phyloP scores from a whole-genome alignment of 2,113 vertebrate genomes.

The Agapornis roseicollis region DNA sequence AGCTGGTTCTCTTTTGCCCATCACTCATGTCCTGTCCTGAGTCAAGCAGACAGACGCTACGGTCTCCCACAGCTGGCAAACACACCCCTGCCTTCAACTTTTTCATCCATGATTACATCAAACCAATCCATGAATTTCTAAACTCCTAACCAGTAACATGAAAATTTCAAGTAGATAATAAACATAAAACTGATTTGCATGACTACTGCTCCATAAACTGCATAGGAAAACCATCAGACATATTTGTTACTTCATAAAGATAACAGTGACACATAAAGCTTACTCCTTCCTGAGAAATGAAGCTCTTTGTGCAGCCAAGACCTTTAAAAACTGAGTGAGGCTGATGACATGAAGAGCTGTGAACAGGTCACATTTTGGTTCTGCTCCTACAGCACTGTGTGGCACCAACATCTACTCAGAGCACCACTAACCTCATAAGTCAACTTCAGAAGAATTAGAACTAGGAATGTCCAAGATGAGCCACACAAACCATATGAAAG shows the following conservation, averaged over 20 bases:
- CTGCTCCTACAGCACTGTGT: accelerated
- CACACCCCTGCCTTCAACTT: background rate
- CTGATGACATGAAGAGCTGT: background rate
- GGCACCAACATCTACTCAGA: background rate
- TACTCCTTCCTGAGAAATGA: background rate
- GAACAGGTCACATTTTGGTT: background rate
- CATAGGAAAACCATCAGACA: accelerated
- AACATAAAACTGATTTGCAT: accelerated
- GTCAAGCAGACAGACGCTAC: background rate
- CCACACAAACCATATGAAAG: background rate
- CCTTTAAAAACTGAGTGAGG: background rate
- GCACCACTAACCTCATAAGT: background rate
- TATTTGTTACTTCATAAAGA: background rate
- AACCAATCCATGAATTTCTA: background rate
- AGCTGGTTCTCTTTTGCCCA: background rate
- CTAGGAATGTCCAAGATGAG: background rate
- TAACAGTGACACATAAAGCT: accelerated
- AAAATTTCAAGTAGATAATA: background rate
- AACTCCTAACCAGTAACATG: accelerated
- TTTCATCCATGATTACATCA: background rate
- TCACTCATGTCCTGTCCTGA: accelerated
- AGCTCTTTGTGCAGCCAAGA: background rate
- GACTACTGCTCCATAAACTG: background rate
- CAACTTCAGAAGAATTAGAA: background rate
- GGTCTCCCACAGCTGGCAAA: background rate